These are phyloP conservation scores for Cassiopea xamachana DNA, from an alignment of 30 jellyfish, hydroid and myxozoan genomes.

Conservation along the genomic window DNA sequence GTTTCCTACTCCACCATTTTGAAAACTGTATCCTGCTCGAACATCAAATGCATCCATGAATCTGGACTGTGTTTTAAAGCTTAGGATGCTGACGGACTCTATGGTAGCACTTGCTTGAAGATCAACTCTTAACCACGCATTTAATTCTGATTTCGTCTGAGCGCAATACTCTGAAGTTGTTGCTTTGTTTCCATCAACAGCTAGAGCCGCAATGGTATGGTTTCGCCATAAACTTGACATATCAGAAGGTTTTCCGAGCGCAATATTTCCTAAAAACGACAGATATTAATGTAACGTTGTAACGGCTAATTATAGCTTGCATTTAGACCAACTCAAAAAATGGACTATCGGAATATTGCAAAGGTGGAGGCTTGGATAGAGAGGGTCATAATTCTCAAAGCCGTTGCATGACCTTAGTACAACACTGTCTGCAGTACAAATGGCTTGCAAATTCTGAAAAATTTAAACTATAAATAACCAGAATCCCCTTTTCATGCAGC, in stretches of 20 bases:
- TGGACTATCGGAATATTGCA: no score
- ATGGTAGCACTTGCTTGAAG: background rate
- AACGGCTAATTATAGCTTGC: no score
- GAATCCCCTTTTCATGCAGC: no score
- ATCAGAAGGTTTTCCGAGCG: background rate
- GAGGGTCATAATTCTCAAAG: no score
- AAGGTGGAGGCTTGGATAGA: no score
- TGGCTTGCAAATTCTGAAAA: no score
- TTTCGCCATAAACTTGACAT: background rate
- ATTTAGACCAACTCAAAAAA: no score
- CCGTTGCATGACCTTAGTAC: no score
- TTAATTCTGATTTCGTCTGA: background rate
- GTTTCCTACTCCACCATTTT: constrained; percentile 22
- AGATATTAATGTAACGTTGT: no score
- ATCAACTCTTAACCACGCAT: background rate
- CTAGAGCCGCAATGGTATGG: background rate
- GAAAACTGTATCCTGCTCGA: constrained; percentile 3
- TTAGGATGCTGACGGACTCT: background rate
- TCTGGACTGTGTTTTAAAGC: background rate
- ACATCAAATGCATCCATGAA: background rate
- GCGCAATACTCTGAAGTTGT: background rate
- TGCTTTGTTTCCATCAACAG: background rate
- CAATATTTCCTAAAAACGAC: background rate
- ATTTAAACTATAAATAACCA: no score
- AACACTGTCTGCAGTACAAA: no score